Base-by-base conservation (phyloP, 2,888 invertebrate species). In the Glaucopsyche alexis region DNA sequence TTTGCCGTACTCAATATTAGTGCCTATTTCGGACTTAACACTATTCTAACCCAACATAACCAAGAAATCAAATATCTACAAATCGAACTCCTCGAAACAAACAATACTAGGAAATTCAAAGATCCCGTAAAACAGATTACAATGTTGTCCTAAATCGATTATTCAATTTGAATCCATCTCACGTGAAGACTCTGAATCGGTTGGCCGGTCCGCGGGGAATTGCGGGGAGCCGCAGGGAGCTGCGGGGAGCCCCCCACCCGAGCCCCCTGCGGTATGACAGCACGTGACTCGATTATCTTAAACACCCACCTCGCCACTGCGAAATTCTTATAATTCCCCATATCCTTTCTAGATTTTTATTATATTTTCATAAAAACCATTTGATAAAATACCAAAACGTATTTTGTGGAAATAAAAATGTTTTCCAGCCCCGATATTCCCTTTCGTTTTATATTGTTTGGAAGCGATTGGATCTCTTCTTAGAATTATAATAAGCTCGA, bases 81-180 rank as follows among this genome's bases (percentile, higher is more conserved):
- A 67, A 64, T 16, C 16, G 19, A 19, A 55, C 29, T 29, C 6
- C 19, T 29, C 60, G 60, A 60, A 60, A 60, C 60, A 60, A 60
- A 66, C 42, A 66, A n/a, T 66, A n/a, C 14, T 9, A 42, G 40
- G 16, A 49, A 45, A 55, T 29, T 38, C 60, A 49, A 42, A 72
- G 45, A 74, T 73, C 71, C 71, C 69, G 73, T 71, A 73, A 77
- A 77, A 74, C 72, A 74, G 71, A 75, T 74, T 76, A 76, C 74
- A 76, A 74, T 77, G 78, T 80, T 80, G 81, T 85, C 80, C 80
- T 78, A 81, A 86, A 89, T 89, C 87, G 87, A 89, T 89, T 86
- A 86, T 86, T 83, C 85, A 82, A 87, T 90, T 87, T 82, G 82
- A 83, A 87, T 83, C 85, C 86, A 82, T 86, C 84, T 87, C 87